These are phyloP conservation scores for Protonemura montana DNA, from an alignment of 2,888 invertebrate genomes.

Conservation along the genomic window DNA sequence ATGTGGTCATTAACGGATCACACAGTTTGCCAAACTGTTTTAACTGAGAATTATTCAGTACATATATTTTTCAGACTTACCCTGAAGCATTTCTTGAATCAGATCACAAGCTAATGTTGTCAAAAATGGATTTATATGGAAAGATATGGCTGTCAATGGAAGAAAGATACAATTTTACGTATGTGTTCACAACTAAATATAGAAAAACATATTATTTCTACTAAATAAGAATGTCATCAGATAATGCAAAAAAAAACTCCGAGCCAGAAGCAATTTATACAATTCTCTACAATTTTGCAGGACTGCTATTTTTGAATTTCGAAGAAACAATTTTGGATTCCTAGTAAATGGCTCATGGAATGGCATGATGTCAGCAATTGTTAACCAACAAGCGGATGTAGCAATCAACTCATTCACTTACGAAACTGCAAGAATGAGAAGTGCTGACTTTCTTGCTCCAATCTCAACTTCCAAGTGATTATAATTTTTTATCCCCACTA, in stretches of 20 bases:
- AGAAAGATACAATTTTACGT: conserved; percentile 20
- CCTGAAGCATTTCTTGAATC: neutral
- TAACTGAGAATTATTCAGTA: neutral
- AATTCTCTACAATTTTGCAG: neutral
- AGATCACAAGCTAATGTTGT: neutral
- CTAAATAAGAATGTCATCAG: no score
- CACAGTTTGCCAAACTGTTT: no score
- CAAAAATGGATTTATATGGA: neutral
- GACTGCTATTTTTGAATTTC: neutral
- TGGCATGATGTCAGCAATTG: neutral
- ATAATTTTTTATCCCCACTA: no score
- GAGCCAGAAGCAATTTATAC: no score
- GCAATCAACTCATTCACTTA: neutral
- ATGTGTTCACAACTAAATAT: neutral
- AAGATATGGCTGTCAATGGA: neutral
- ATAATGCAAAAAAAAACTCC: no score
- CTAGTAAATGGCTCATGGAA: conserved; percentile 8
- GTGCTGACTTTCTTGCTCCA: neutral
- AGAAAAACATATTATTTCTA: no score
- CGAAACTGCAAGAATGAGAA: neutral
- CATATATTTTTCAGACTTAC: neutral
- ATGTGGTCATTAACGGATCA: no score
- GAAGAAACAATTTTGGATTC: neutral
- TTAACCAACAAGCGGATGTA: neutral
- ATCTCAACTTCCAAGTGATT: neutral